phyloP scores from a whole-genome alignment of 2,888 invertebrate genomes.

The Mesorhabditis spiculigera region DNA sequence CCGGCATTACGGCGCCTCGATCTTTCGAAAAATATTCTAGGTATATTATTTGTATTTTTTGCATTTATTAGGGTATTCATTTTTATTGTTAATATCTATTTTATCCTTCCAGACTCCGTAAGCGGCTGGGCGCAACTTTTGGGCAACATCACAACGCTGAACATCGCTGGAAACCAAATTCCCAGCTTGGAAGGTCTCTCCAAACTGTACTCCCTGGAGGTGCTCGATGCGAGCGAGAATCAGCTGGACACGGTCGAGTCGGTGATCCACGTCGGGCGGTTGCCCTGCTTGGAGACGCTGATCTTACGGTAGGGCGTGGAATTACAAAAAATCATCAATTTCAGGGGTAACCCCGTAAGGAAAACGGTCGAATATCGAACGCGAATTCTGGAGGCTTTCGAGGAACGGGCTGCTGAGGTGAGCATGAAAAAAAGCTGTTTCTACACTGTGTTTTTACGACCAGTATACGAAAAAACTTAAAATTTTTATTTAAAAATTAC shows the following conservation, averaged over 20 bases:
- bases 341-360: constrained; percentile 86
- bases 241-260: constrained; percentile 72
- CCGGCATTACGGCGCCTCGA: constrained; percentile 75
- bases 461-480: too few relatives aligned
- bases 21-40: constrained; percentile 72
- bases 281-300: constrained; percentile 84
- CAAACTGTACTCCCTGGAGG: constrained; percentile 80
- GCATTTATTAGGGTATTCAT: too few relatives aligned
- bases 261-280: constrained; percentile 63
- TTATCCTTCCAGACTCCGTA: constrained; percentile 70
- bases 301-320: background rate
- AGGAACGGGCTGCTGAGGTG: constrained; percentile 75
- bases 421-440: background rate
- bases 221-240: constrained; percentile 82
- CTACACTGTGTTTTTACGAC: too few relatives aligned
- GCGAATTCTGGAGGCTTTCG: constrained; percentile 82
- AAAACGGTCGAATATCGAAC: constrained; percentile 69
- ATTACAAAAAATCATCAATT: constrained; percentile 58
- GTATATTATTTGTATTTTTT: background rate
- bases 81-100: too few relatives aligned
- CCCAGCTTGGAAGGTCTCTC: constrained; percentile 61
- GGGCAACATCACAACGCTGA: constrained; percentile 81
- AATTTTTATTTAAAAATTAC: too few relatives aligned
- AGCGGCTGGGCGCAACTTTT: constrained; percentile 75
- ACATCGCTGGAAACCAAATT: constrained; percentile 80